Evolutionary conservation across 2,888 invertebrate genomes (phyloP), one percentile per base, ranked within the genome.

Genomic region (Dusona sp.): DNA sequence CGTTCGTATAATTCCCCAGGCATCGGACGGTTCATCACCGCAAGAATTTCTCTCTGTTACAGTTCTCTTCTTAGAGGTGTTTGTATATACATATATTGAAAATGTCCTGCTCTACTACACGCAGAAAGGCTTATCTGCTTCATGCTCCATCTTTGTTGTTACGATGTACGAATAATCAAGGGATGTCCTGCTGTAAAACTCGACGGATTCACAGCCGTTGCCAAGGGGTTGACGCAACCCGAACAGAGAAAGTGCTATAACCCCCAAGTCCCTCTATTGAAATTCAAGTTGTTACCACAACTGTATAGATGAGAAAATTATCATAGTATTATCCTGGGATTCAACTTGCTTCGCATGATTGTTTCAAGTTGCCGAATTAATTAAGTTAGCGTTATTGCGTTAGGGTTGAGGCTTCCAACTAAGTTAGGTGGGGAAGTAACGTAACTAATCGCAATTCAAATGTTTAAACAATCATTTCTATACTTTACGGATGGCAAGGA

Each of bases 11-110:
- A 86, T 86, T 83, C 77, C 77, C 73, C 80, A 77, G 80, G 77
- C 80, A 83, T 86, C 67, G 86, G 80, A 80, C 80, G 80, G 86
- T 86, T 86, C 86, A 86, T 83, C 86, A 83, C 86, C 83, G 77
- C 65, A 48, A 78, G 77, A 67, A 83, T 79, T 77, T 68, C 70
- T 36, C 70, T n/a, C 38, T 57, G 51, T 25, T 74, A 45, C 75
- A 19, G 33, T 25, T 42, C 48, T 25, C 42, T 22, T 54, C 67
- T 54, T 29, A 48, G n/a, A 51, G 70, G 70, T 57, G 38, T 73
- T 51, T 74, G 45, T 19, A 72, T 65, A 79, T 86, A 38, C 54
- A 51, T 68, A 25, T 77, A 79, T 65, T 38, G 45, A 38, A 42
- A 80, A 64, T 42, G 38, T 57, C 78, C 67, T 38, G 29, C n/a